Conservation (phyloP, 2,113 vertebrate genomes). For the Hemichromis elongatus region DNA sequence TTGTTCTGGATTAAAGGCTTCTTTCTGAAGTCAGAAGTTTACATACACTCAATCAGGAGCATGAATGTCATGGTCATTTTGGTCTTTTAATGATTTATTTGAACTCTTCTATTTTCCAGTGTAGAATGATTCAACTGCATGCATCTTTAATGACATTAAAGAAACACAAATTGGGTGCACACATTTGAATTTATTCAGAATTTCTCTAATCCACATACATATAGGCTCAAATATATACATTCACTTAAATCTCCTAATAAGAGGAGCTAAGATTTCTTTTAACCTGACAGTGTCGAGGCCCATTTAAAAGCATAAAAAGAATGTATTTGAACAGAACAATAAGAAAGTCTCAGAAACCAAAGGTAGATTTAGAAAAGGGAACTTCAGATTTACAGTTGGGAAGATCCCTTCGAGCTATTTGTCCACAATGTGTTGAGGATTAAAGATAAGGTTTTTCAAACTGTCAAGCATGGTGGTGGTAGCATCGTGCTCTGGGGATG, state of each 20-base stretch:
- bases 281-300: background rate
- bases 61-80: background rate
- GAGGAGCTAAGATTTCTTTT: background rate
- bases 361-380: background rate
- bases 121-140: background rate
- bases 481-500: background rate
- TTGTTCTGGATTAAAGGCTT: background rate
- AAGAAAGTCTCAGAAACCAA: background rate
- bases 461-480: background rate
- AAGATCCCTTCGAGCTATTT: background rate
- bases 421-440: background rate
- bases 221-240: background rate
- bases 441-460: background rate
- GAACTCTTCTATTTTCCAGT: background rate
- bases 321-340: background rate
- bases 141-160: background rate
- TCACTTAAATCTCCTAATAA: background rate
- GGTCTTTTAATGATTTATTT: background rate
- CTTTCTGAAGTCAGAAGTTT: background rate
- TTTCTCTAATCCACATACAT: background rate
- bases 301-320: background rate
- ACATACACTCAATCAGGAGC: background rate
- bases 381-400: background rate
- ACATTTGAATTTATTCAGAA: background rate
- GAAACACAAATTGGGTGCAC: background rate